Percentiles rank a stretch among this genome's conserved stretches.
Conservation (phyloP, 2,113 vertebrate species). For the Rhynchomys soricoides region DNA sequence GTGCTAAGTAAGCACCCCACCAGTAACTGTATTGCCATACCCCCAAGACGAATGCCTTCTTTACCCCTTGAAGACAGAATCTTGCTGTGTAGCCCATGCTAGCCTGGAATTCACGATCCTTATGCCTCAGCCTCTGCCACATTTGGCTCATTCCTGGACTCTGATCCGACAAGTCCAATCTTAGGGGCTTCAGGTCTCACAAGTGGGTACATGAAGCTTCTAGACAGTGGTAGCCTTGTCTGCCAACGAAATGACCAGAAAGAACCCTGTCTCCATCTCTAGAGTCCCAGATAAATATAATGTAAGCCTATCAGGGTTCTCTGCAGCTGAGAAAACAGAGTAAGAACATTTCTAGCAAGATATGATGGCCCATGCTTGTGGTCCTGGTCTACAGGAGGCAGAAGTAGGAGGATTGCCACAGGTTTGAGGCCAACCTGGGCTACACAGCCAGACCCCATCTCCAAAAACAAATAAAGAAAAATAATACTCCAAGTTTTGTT, state of each 20-base stretch:
- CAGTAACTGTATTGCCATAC: not conserved
- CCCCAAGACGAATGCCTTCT: too few species aligned
- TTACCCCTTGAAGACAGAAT: not conserved
- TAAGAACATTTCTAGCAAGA: not conserved
- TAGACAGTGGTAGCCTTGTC: not conserved
- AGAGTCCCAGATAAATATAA: not conserved
- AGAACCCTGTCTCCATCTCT: too few species aligned
- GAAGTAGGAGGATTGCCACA: not conserved
- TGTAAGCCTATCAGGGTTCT: not conserved
- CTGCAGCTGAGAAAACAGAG: not conserved
- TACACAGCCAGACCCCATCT: not conserved
- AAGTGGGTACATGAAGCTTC: accelerated
- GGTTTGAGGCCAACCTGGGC: not conserved
- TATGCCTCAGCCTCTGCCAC: not conserved
- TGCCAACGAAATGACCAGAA: not conserved
- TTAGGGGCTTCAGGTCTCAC: not conserved
- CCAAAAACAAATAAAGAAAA: not conserved
- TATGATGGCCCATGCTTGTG: not conserved
- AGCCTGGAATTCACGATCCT: not conserved
- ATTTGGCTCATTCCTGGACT: accelerated
- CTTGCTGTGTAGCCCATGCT: not conserved
- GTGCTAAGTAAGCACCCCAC: too few species aligned
- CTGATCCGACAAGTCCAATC: too few species aligned
- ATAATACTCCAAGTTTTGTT: not conserved
- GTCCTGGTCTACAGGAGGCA: too few species aligned